Evolutionary conservation across 2,797 vertebrate genomes (phyloP), one percentile per base, ranked within the genome.

Genomic region (Aplochiton taeniatus): DNA sequence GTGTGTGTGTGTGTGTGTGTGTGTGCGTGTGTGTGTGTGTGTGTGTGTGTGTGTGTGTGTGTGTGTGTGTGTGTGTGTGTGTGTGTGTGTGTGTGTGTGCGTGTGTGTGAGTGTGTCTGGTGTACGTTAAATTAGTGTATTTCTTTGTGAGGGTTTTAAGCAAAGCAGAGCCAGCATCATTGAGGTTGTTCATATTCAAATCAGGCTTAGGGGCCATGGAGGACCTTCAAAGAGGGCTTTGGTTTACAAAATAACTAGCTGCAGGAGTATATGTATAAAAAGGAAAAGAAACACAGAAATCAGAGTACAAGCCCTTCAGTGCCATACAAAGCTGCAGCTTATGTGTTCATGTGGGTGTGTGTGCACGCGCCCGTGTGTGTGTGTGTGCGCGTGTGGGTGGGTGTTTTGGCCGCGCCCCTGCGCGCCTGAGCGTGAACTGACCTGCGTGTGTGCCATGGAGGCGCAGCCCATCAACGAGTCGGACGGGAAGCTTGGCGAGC

Each of bases 401-500:
- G 63, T n/a, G 44, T 6, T 31, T 31, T n/a, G n/a, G n/a, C n/a
- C n/a, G 31, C 6, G 31, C 31, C 31, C 31, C 6, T 6, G 31
- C 31, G 31, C 31, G 4, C 20, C 16, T 46, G 31, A 19, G 16
- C 43, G 13, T 50, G 49, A 50, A 78, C 87, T 72, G 2, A 94
- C 93, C 90, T 92, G 90, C 46, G 68, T 75, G 63, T 85, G 72
- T 45, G 77, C 85, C 73, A 88, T 70, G 49, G 86, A 86, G 5
- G 75, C 85, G 69, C 87, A 91, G 81, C 87, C 87, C 68, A 88
- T 87, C 74, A 90, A 74, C 0, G 88, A 90, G 61, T 90, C 85
- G 0, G 84, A 87, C 52, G 88, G 85, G 80, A 83, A 90, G 83
- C 78, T 84, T 58, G 90, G 87, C 46, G 89, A 89, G 72, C 89